Percentiles rank a stretch among this genome's conserved stretches.
These are phyloP conservation scores for Drosophila equinoxialis DNA, from an alignment of 1,140 invertebrate genomes.

Conservation along the genomic window DNA sequence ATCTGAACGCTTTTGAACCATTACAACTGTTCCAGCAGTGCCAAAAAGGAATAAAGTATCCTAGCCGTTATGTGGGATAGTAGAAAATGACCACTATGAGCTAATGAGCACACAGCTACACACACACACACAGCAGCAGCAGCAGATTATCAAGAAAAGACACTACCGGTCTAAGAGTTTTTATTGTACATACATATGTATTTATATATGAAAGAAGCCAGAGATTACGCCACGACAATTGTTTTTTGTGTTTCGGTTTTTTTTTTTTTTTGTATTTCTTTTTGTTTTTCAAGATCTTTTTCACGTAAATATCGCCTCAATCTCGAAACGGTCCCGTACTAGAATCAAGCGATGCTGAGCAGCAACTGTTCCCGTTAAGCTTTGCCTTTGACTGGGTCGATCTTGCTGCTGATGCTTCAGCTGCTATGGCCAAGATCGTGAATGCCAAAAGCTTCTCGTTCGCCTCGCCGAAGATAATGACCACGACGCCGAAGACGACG, in stretches of 20 bases:
- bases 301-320: background rate
- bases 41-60: conserved; percentile 3
- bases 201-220: conserved; percentile 15
- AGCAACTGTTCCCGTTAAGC: conserved; percentile 27
- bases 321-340: conserved; percentile 34
- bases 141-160: conserved; percentile 29
- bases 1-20: conserved; percentile 54
- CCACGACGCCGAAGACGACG: conserved; percentile 2
- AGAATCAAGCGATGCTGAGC: conserved; percentile 43
- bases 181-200: background rate
- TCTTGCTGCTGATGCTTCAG: background rate
- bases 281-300: background rate
- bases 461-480: conserved; percentile 21
- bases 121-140: background rate
- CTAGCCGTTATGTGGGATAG: conserved; percentile 8
- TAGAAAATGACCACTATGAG: background rate
- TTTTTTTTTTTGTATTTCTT: no score
- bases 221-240: conserved; percentile 41
- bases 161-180: conserved; percentile 46
- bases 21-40: conserved; percentile 45
- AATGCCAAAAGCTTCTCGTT: background rate
- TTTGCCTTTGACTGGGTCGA: conserved; percentile 16
- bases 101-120: background rate
- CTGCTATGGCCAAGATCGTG: background rate
- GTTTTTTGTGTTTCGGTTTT: conserved; percentile 16